A percentile compares a stretch with the other conserved stretches of the same genome.
Conservation (phyloP, 2,888 invertebrate species). For the Macroteleia sp. region DNA sequence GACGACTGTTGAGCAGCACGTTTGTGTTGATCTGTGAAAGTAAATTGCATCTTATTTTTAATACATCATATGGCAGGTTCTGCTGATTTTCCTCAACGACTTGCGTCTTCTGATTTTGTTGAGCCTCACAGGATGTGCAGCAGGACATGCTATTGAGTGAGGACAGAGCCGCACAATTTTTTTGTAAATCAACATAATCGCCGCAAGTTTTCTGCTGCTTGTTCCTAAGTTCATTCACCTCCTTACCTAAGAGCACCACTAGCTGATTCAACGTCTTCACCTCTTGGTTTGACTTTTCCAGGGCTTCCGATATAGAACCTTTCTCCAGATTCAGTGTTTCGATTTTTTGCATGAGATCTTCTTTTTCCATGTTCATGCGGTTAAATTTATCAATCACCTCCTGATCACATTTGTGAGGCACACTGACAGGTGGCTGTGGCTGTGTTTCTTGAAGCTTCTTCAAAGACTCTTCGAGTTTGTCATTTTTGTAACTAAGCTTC, state of each 20-base stretch:
- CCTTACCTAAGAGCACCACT: slow-evolving; percentile 11
- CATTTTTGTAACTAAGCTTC: slow-evolving; percentile 37
- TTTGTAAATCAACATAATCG: not conserved
- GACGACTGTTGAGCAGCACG: not conserved
- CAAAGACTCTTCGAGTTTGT: slow-evolving; percentile 27
- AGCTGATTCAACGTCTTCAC: not conserved
- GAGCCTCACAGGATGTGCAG: not conserved
- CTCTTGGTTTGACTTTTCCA: not conserved
- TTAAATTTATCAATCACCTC: not conserved
- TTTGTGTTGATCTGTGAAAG: slow-evolving; percentile 39
- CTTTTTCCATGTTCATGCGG: too few relatives aligned
- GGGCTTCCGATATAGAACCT: not conserved
- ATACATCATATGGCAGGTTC: slow-evolving; percentile 12
- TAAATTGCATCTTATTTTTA: slow-evolving; percentile 39
- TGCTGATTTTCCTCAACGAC: not conserved
- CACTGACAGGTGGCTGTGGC: too few relatives aligned
- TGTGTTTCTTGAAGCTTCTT: not conserved
- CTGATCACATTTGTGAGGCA: too few relatives aligned
- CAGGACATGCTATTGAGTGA: slow-evolving; percentile 8
- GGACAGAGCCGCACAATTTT: slow-evolving; percentile 2
- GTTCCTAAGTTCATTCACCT: not conserved
- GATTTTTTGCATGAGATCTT: not conserved
- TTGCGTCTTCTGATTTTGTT: not conserved
- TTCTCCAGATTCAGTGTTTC: not conserved
- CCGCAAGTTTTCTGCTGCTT: not conserved